Evolutionary conservation across 2,888 invertebrate genomes (phyloP).

Genomic region (Stenchaetothrips biformis): DNA sequence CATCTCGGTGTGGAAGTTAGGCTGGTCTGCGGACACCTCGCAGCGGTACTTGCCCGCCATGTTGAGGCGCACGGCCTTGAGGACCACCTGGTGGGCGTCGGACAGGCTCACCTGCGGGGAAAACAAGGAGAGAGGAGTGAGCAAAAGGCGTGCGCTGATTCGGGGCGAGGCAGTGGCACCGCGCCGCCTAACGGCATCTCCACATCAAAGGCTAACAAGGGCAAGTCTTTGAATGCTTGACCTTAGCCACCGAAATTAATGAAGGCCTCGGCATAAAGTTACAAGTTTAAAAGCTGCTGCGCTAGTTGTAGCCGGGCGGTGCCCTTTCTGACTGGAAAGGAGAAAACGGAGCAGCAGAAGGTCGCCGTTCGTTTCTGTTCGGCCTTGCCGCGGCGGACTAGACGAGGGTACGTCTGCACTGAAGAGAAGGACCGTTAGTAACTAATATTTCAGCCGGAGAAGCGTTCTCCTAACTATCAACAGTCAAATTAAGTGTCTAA

Average conservation of each 20-base stretch:
- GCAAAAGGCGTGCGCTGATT: neutral
- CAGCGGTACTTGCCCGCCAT: conserved; percentile 69
- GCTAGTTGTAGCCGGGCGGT: neutral
- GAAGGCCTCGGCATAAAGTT: neutral
- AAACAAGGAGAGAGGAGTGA: neutral
- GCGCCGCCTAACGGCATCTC: neutral
- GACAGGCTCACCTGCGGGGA: conserved; percentile 58
- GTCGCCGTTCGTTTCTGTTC: neutral
- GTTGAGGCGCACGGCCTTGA: conserved; percentile 63
- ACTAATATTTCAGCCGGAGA: no score
- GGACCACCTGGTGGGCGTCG: conserved; percentile 59
- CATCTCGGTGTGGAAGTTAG: conserved; percentile 64
- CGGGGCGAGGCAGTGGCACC: neutral
- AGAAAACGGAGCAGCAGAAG: neutral
- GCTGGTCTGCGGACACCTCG: conserved; percentile 69
- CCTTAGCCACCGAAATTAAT: neutral
- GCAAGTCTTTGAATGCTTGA: neutral
- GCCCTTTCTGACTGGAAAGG: neutral
- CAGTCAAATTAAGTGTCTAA: no score
- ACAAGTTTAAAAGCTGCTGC: neutral
- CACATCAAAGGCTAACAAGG: conserved; percentile 5
- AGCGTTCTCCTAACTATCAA: no score
- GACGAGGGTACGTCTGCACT: no score
- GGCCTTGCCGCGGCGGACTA: neutral
- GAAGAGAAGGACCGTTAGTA: no score